Percentiles rank a stretch among this genome's conserved stretches.
phyloP scores from a whole-genome alignment of 1,140 invertebrate species.

The Centruroides sculpturatus region DNA sequence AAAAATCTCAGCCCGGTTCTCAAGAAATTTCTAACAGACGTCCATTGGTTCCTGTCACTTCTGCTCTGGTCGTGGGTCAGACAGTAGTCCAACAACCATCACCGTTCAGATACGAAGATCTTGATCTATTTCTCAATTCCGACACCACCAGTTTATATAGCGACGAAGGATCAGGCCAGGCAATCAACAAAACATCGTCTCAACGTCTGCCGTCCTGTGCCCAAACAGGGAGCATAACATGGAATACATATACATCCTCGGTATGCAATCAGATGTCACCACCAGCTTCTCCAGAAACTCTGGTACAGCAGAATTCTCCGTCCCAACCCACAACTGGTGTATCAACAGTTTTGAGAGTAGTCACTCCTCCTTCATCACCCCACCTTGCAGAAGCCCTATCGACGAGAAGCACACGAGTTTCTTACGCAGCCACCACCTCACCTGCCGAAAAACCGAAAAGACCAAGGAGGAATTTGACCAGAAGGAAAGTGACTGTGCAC shows the following conservation, averaged over 20 bases:
- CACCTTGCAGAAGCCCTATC: slow-evolving; percentile 32
- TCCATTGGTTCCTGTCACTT: neutral
- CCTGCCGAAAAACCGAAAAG: slow-evolving; percentile 14
- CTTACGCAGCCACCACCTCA: neutral
- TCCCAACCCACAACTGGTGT: neutral
- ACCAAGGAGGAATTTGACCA: slow-evolving; percentile 30
- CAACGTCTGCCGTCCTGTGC: slow-evolving; percentile 21
- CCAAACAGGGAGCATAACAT: slow-evolving; percentile 7
- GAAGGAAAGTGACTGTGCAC: slow-evolving; percentile 37
- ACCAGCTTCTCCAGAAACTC: neutral
- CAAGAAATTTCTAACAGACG: neutral
- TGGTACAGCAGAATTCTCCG: neutral
- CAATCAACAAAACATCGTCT: neutral
- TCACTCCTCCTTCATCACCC: slow-evolving; percentile 42
- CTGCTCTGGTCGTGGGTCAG: neutral
- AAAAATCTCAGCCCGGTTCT: neutral
- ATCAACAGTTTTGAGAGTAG: slow-evolving; percentile 25
- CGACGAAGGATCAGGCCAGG: too few species aligned
- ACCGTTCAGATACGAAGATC: neutral
- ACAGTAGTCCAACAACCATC: too few species aligned
- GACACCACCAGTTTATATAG: neutral
- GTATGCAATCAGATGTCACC: neutral
- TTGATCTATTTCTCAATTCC: neutral
- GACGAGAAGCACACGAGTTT: slow-evolving; percentile 13
- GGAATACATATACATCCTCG: neutral